Conservation (phyloP, 2,797 vertebrate genomes). For the Rhinoraja longicauda region DNA sequence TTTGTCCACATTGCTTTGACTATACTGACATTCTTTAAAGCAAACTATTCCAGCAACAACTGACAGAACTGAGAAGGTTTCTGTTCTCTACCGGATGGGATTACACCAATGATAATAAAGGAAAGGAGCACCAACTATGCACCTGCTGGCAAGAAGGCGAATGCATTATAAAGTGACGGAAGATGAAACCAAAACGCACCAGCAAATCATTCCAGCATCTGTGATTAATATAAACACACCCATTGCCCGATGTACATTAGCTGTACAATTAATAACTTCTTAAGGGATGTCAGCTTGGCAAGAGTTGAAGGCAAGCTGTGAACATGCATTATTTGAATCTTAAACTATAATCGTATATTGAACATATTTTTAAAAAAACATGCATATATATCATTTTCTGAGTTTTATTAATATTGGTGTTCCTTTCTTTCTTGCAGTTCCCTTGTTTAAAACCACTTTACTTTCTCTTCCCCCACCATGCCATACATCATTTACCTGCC, state of each 20-base stretch:
- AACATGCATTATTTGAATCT: background rate
- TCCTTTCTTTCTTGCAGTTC: background rate
- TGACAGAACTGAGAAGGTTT: slow-evolving; percentile 49
- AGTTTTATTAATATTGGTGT: background rate
- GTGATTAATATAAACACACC: slow-evolving; percentile 92
- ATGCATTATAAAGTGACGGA: slow-evolving; percentile 70
- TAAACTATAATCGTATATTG: background rate
- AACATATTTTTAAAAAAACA: background rate
- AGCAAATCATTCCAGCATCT: slow-evolving; percentile 71
- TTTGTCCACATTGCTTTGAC: background rate
- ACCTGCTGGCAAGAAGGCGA: slow-evolving; percentile 70
- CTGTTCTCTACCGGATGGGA: slow-evolving; percentile 65
- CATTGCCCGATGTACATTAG: slow-evolving; percentile 93
- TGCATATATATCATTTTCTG: background rate
- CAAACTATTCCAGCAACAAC: slow-evolving; percentile 65
- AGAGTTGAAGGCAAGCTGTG: slow-evolving; percentile 81
- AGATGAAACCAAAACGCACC: slow-evolving; percentile 69
- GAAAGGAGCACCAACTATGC: slow-evolving; percentile 67
- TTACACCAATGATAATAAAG: slow-evolving; percentile 59
- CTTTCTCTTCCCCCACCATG: background rate
- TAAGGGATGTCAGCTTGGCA: slow-evolving; percentile 76
- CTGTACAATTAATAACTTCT: slow-evolving; percentile 99
- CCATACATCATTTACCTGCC: slow-evolving; percentile 12
- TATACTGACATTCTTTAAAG: slow-evolving; percentile 35
- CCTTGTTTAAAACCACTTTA: background rate